Evolutionary conservation across 2,797 vertebrate species (phyloP), one percentile per base, ranked within the genome.

Genomic region (Coranthus polyacanthus): DNA sequence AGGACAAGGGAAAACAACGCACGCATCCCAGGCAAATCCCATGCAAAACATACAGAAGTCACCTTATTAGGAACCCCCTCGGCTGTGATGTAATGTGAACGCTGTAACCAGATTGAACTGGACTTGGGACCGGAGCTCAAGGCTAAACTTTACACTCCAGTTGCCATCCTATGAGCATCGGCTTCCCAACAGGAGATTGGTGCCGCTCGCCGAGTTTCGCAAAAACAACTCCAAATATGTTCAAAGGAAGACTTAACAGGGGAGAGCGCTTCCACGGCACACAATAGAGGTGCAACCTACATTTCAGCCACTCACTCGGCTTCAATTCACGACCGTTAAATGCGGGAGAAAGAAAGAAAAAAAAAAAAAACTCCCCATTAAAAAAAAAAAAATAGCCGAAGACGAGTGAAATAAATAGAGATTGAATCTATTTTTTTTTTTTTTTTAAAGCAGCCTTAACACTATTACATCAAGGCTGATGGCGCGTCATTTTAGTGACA

Each of bases 21-120:
- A 78, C 26, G 9, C 26, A 29, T 29, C 50, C 5, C 58, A 71
- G 24, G 65, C 65, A 58, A 56, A 75, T 56, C 43, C 43, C 29
- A 57, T 38, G 75, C 62, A 72, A 68, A 82, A 66, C 64, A 60
- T 22, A 68, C 49, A 36, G 32, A 72, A 78, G 74, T 79, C 85
- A 79, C 88, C 88, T 89, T 88, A 89, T 91, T 88, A 89, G 87
- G 85, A 89, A 85, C 55, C 86, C 75, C 84, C 34, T 86, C 81
- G 82, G 84, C 51, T 20, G 90, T 95, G 93, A 97, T 93, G 95
- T 95, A 94, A 96, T 91, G 90, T 91, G 91, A 68, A 75, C 89
- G 91, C 86, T 83, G 64, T 50, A 95, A 96, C 94, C 94, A 96
- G 95, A 95, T 94, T 90, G 86, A 97, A 96, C 94, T 95, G 94